Evolutionary conservation across 2,888 invertebrate genomes (phyloP), one percentile per base, ranked within the genome.

Genomic region (Meandrusa payeni): DNA sequence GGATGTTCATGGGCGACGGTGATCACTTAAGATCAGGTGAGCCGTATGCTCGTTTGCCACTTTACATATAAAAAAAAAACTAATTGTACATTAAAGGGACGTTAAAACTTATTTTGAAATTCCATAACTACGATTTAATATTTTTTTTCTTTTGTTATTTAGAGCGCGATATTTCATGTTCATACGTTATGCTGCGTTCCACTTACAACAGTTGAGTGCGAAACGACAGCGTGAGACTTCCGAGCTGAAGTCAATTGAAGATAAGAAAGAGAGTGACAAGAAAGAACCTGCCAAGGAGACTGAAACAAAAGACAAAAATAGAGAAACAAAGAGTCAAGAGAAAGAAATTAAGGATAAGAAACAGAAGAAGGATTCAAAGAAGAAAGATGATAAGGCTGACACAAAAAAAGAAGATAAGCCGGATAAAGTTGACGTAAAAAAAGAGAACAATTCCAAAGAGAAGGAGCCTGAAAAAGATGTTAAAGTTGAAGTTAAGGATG

Each of bases 181-280:
- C 74, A 97, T 99, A 50, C 96, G 97, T 59, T 95, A 95, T 72
- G 98, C 98, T 6, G 98, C 98, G 2, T 94, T 94, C 75, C 97
- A 98, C 79, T 90, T 99, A 51, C 98, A 99, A 74, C 95, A 96
- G 73, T 82, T 97, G 37, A 94, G 95, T 67, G 71, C 92, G 52
- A 91, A 92, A 70, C 92, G 93, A 61, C 88, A 91, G 76, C 81
- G 74, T 23, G 80, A 83, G 26, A 58, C 59, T n/a, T 47, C 61
- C 11, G 82, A 81, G 54, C 72, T 71, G 47, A 85, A 83, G 57
- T 64, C 80, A 0, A 81, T 83, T 41, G 86, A 88, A 62, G 66
- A 68, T 5, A 83, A 76, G 50, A 82, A 86, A 34, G 81, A 77
- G 11, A 59, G 44, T 38, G 79, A 74, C 24, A 75, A 65, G 53